Evolutionary conservation across 2,113 vertebrate genomes (phyloP), one percentile per base, ranked within the genome.

Genomic region (Scytalopus superciliaris): DNA sequence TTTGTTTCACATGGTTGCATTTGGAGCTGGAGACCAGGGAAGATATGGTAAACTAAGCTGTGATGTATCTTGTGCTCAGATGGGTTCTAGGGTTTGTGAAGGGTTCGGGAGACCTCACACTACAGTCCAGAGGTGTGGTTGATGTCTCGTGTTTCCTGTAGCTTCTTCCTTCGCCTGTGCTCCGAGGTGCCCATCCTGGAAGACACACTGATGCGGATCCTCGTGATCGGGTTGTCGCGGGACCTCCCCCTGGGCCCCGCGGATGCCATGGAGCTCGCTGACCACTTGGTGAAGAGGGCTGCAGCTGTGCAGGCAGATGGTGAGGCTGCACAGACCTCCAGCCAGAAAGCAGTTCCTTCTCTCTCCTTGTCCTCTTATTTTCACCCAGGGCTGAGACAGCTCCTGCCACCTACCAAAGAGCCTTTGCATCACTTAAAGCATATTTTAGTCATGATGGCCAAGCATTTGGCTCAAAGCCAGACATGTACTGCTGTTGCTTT

Each of bases 101-200:
- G 62, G 28, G 63, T 69, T 94, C 6, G 7, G 55, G 45, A 77
- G 6, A 19, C 25, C 15, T 84, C 18, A 0, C 0, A 8, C 37
- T 57, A 12, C 47, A 50, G 37, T 42, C 18, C 9, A 18, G 30
- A 55, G 37, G 17, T 0, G 0, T 67, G 27, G 44, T 7, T 28
- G 79, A 25, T 59, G 55, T 67, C 19, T 91, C 19, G 2, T 64
- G 8, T 57, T 27, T 62, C 30, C 2, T 44, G 31, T 97, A 99
- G 99, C 97, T 99, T 99, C 97, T 99, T 99, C 97, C 98, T 99
- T 2, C 99, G 99, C 56, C 99, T 99, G 44, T 99, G 99, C 98
- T 99, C 99, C 0, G 99, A 99, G 97, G 99, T 99, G 83, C 99
- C 99, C 19, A 98, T 99, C 91, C 96, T 99, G 63, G 99, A 99